Percentiles rank a stretch among this genome's conserved stretches.
phyloP scores from a whole-genome alignment of 2,888 invertebrate species.

The Melinaea menophilus region DNA sequence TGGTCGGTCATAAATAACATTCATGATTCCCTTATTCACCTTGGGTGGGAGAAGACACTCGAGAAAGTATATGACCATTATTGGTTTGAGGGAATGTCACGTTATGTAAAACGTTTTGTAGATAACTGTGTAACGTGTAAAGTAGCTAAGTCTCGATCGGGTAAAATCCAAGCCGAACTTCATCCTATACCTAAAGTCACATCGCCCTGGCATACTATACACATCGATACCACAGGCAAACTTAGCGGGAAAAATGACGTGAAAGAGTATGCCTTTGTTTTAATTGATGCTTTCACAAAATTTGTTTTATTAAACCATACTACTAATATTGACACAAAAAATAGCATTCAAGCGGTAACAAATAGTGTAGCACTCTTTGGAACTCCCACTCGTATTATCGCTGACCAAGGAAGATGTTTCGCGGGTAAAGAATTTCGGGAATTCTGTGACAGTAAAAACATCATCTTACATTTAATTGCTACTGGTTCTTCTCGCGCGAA shows the following conservation, averaged over 20 bases:
- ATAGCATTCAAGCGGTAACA: constrained; percentile 19
- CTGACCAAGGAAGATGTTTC: constrained; percentile 9
- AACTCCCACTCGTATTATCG: constrained; percentile 27
- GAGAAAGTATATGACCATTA: too few relatives aligned
- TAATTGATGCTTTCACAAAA: constrained; percentile 39
- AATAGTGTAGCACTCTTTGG: constrained; percentile 23
- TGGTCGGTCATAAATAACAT: too few relatives aligned
- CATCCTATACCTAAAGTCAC: constrained; percentile 42
- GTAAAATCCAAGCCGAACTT: constrained; percentile 34
- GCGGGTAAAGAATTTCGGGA: constrained; percentile 26
- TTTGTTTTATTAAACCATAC: constrained; percentile 32
- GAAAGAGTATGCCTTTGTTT: constrained; percentile 38
- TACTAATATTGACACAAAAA: constrained; percentile 12
- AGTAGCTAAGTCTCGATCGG: too few relatives aligned
- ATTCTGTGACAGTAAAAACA: constrained; percentile 21
- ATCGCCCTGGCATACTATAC: constrained; percentile 40
- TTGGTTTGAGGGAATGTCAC: too few relatives aligned
- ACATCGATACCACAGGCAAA: constrained; percentile 38
- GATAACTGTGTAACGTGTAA: too few relatives aligned
- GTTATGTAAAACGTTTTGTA: too few relatives aligned
- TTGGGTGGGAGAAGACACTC: too few relatives aligned
- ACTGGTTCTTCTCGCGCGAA: constrained; percentile 10
- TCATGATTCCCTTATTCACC: too few relatives aligned
- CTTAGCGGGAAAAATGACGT: constrained; percentile 34
- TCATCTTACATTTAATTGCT: constrained; percentile 28